These are phyloP conservation scores for Neoniphon sammara DNA, from an alignment of 2,797 vertebrate genomes.

Conservation along the genomic window DNA sequence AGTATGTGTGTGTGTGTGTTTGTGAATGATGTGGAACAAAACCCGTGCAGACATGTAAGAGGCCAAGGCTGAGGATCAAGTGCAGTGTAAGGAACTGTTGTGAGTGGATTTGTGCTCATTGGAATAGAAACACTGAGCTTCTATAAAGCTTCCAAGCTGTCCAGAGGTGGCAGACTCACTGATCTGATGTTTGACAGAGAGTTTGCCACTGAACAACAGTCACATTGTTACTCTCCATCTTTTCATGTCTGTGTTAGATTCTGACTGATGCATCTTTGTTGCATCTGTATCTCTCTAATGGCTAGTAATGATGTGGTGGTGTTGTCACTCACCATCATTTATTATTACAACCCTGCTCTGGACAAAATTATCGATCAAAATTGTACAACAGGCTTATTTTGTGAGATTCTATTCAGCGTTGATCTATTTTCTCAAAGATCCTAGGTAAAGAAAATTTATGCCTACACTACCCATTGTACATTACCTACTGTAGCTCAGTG, in stretches of 20 bases:
- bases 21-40: slow-evolving; percentile 24
- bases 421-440: not conserved
- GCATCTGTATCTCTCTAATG: not conserved
- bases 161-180: slow-evolving; percentile 3
- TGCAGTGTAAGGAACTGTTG: slow-evolving; percentile 15
- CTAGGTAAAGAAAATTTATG: no score
- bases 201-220: not conserved
- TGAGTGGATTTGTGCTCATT: slow-evolving; percentile 27
- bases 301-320: not conserved
- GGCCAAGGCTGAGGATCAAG: slow-evolving; percentile 40
- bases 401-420: not conserved
- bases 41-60: slow-evolving; percentile 20
- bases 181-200: not conserved
- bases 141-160: not conserved
- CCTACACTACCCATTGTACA: no score
- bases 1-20: not conserved
- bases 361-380: no score
- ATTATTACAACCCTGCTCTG: no score
- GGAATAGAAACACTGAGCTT: slow-evolving; percentile 4
- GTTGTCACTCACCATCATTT: not conserved
- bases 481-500: no score
- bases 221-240: no score
- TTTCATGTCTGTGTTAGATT: not conserved
- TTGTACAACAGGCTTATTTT: no score
- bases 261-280: not conserved